Base-by-base conservation (phyloP, 2,888 invertebrate genomes). In the Acanthopleura granulata region DNA sequence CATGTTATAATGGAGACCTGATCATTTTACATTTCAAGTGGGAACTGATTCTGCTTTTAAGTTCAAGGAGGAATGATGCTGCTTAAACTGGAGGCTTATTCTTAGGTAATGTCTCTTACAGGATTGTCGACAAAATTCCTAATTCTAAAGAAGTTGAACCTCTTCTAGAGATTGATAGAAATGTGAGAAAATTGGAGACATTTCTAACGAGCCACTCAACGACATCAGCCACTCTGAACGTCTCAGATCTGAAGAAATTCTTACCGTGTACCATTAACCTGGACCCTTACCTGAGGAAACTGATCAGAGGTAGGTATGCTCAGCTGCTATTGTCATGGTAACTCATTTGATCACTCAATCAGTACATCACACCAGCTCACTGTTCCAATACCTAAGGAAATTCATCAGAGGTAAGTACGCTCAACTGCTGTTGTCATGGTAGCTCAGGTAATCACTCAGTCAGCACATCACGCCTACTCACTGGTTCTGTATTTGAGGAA, bases 231-330 rank as follows among this genome's bases (percentile, higher is more conserved):
- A 80, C 88, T 75, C 85, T 92, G 30, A 91, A 89, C n/a, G 90
- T 92, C n/a, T 90, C 86, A 22, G 91, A 92, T 80, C 84, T 99
- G 87, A 96, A 97, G 89, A 95, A 97, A 86, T 99, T 99, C 91
- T 92, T 99, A 78, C 98, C 99, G 0, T 99, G 99, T 90, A 98
- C 99, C 22, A 98, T 98, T 85, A 99, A 99, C 91, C 92, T 99
- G 75, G 99, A 99, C 92, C 99, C 99, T 0, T 99, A 98, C 89
- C 94, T 99, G 78, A 95, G 97, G 89, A 99, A 99, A 92, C 95
- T 97, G 75, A 97, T 99, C 76, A 96, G 97, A 93, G 98, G 96
- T 95, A 90, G 86, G 57, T 57, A 57, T 6, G 57, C 22, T 22
- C 57, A n/a, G 12, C 18, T 57, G 57, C 22, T 40, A 9, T 40